Percentiles rank a stretch among this genome's conserved stretches.
These are phyloP conservation scores for Gymnothorax javanicus DNA, from an alignment of 2,797 vertebrate species.

Conservation along the genomic window DNA sequence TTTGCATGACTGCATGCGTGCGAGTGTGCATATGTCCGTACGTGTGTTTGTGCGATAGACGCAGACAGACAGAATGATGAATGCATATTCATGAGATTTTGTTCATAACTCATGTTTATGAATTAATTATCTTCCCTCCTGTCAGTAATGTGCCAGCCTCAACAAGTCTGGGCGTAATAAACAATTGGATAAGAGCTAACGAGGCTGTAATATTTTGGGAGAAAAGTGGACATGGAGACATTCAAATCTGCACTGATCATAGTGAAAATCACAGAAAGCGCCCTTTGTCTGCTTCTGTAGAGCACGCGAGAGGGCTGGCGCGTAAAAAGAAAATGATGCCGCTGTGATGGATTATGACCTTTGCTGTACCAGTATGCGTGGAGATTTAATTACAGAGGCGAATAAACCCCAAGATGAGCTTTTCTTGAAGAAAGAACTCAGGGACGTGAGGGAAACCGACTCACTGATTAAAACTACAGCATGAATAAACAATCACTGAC, in stretches of 20 bases:
- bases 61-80: not conserved
- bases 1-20: not conserved
- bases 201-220: conserved; percentile 42
- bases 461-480: conserved; percentile 62
- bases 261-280: conserved; percentile 20
- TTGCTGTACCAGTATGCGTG: conserved; percentile 71
- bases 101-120: conserved; percentile 53
- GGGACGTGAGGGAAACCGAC: conserved; percentile 62
- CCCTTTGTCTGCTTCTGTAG: conserved; percentile 32
- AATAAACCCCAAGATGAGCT: conserved; percentile 38
- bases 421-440: conserved; percentile 32
- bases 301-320: conserved; percentile 61
- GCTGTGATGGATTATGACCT: conserved; percentile 78
- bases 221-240: conserved; percentile 47
- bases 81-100: conserved; percentile 39
- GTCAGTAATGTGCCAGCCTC: conserved; percentile 48
- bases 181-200: conserved; percentile 55
- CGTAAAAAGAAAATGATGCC: conserved; percentile 74
- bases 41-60: not conserved
- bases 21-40: not conserved
- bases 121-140: conserved; percentile 46
- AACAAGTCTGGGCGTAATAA: conserved; percentile 47
- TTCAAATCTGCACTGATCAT: not conserved
- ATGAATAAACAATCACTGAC: conserved; percentile 17
- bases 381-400: conserved; percentile 74